These are phyloP conservation scores for Cryptosula pallasiana DNA, from an alignment of 2,888 invertebrate genomes.

Conservation along the genomic window DNA sequence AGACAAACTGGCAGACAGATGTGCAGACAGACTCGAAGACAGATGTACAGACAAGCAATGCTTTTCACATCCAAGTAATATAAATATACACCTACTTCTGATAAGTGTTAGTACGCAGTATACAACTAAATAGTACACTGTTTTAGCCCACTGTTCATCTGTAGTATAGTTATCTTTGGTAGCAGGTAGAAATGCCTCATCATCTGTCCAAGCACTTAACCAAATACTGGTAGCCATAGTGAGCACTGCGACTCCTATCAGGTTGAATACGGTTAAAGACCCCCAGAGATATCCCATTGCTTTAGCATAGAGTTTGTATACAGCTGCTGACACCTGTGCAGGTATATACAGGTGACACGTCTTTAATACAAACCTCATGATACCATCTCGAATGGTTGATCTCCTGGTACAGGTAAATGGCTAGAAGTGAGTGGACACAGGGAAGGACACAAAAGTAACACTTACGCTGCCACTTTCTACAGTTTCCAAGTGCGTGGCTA, in stretches of 20 bases:
- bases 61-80: too few relatives aligned
- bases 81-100: constrained; percentile 45
- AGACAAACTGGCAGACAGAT: too few relatives aligned
- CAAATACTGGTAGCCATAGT: constrained; percentile 47
- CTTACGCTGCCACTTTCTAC: too few relatives aligned
- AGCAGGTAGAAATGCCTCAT: constrained; percentile 27
- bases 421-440: too few relatives aligned
- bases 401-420: too few relatives aligned
- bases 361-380: too few relatives aligned
- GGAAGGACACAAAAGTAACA: too few relatives aligned
- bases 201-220: constrained; percentile 51
- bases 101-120: constrained; percentile 52
- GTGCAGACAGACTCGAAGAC: too few relatives aligned
- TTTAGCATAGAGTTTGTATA: constrained; percentile 46
- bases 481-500: too few relatives aligned
- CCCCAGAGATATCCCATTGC: constrained; percentile 41
- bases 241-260: constrained; percentile 40
- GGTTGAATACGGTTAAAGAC: constrained; percentile 40
- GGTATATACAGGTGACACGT: background rate
- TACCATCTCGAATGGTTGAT: too few relatives aligned
- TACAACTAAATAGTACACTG: constrained; percentile 51
- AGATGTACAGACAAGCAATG: too few relatives aligned
- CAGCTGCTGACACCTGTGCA: constrained; percentile 45
- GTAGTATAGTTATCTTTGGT: background rate
- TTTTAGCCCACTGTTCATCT: background rate